phyloP scores from a whole-genome alignment of 2,888 invertebrate species.

The Epistrophe grossulariae region DNA sequence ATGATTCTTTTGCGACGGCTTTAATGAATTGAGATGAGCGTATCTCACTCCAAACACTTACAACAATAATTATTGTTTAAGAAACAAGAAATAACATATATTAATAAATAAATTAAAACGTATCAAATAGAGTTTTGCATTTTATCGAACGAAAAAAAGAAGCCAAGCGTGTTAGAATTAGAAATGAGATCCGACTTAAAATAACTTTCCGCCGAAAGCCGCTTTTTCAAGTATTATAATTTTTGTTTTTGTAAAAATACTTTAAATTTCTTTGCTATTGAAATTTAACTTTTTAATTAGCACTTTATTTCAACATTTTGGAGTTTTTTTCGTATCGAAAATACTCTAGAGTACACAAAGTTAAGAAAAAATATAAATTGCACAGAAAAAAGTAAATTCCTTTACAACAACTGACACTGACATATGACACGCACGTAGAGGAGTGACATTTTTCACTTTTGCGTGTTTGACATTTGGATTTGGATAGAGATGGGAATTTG shows the following conservation, averaged over 20 bases:
- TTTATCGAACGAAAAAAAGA: slow-evolving; percentile 23
- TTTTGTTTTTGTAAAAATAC: not conserved
- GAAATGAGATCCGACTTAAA: slow-evolving; percentile 15
- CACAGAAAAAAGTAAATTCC: slow-evolving; percentile 38
- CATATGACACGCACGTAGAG: not conserved
- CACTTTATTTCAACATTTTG: slow-evolving; percentile 68
- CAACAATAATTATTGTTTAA: slow-evolving; percentile 20
- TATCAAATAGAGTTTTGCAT: slow-evolving; percentile 60
- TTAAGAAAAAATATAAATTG: slow-evolving; percentile 35
- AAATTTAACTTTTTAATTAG: slow-evolving; percentile 2
- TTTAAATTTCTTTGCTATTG: slow-evolving; percentile 21
- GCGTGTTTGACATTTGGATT: not conserved
- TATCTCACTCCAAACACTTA: not conserved
- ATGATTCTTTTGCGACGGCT: slow-evolving; percentile 62
- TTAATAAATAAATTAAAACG: not conserved
- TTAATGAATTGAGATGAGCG: slow-evolving; percentile 8
- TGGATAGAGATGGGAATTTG: too few relatives aligned
- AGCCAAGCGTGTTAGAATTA: slow-evolving; percentile 6
- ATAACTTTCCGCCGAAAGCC: slow-evolving; percentile 4
- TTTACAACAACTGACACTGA: slow-evolving; percentile 24
- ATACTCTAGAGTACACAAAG: not conserved
- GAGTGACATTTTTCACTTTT: slow-evolving; percentile 29
- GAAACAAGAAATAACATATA: slow-evolving; percentile 6
- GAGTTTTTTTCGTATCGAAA: slow-evolving; percentile 20
- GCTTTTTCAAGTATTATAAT: not conserved